These are phyloP conservation scores for Xiphophorus hellerii DNA, from an alignment of 2,113 vertebrate genomes.

Conservation along the genomic window DNA sequence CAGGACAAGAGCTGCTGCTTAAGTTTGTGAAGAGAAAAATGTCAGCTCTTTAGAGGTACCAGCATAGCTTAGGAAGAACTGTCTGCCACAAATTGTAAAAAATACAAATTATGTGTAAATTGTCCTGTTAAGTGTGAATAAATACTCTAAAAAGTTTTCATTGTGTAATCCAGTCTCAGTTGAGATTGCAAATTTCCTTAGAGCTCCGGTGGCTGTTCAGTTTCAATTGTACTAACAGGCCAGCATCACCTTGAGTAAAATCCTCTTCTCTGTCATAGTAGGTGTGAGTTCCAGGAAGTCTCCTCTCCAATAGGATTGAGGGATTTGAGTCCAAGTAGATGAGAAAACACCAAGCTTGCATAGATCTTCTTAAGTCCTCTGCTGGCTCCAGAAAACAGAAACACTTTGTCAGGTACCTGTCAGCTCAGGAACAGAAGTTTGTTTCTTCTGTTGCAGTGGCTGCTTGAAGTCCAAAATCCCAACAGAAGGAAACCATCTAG, in stretches of 20 bases:
- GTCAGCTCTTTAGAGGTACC: slow-evolving; percentile 18
- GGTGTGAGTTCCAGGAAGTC: slow-evolving; percentile 17
- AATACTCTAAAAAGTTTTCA: neutral
- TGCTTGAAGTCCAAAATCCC: slow-evolving; percentile 6
- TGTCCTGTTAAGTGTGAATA: neutral
- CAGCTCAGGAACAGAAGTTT: slow-evolving; percentile 38
- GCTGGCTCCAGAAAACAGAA: neutral
- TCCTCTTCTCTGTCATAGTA: slow-evolving; percentile 13
- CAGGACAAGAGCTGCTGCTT: slow-evolving; percentile 49
- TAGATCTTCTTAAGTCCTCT: slow-evolving; percentile 29
- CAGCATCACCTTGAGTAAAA: slow-evolving; percentile 9
- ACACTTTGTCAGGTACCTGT: slow-evolving; percentile 1
- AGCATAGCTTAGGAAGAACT: slow-evolving; percentile 27
- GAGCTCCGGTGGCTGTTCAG: slow-evolving; percentile 5
- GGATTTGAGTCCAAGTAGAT: slow-evolving; percentile 5
- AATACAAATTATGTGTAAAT: neutral
- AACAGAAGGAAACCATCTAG: neutral
- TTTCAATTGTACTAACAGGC: slow-evolving; percentile 12
- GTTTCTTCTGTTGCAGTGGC: slow-evolving; percentile 20
- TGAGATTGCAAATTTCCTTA: slow-evolving; percentile 6
- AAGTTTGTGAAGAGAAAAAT: slow-evolving; percentile 11
- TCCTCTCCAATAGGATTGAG: neutral
- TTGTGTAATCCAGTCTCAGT: slow-evolving; percentile 34
- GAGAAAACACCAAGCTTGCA: slow-evolving; percentile 7
- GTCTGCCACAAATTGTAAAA: neutral